Base-by-base conservation (phyloP, 2,113 vertebrate species). In the Sylvietta virens region DNA sequence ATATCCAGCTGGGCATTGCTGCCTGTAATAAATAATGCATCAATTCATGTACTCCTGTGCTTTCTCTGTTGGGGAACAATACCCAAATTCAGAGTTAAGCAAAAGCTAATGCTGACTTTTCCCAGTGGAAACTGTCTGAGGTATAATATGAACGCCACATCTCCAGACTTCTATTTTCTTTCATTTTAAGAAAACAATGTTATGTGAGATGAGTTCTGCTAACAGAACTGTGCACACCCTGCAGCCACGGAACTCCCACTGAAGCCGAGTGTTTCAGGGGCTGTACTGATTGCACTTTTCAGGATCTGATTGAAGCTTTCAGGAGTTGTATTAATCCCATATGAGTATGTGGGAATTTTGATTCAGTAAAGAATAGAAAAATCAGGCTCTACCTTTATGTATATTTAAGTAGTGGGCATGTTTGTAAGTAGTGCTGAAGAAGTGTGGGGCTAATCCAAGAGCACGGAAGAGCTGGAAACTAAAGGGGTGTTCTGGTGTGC, bases 281-380 rank as follows among this genome's bases (percentile, higher is more conserved):
- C 71, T 80, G 33, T 70, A 58, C 44, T 91, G 90, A 86, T 88
- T 95, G 79, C 82, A 81, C 50, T 84, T 92, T 91, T 90, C 64
- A 94, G 62, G 15, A 56, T 61, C 58, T 93, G 85, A 93, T 78
- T 93, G 62, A 93, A 80, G 76, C 42, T 80, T 92, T 88, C 51
- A 70, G 42, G 37, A 86, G 82, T 37, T 92, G 35, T 56, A 4
- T 92, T 83, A 92, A 87, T 94, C 39, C 37, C 5, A 4, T 65
- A 56, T 40, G 45, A 86, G 47, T 58, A 66, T 31, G 48, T 82
- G 58, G 45, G 79, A 82, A 81, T 77, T 90, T 57, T 80, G 33
- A 54, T 86, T 80, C 66, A 45, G 30, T 51, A 50, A 81, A 92
- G 67, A 86, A 93, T 27, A 93, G 58, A 78, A 86, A 83, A 94